Percentiles rank a stretch among this genome's conserved stretches.
Conservation (phyloP, 2,113 vertebrate genomes). For the sheep (Ovis aries) region ARS-UI_Ramb_v3.0 NC_056070.1:15306501-15307000, state of each 20-base stretch:
- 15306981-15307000: slow-evolving; percentile 37
- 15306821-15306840: not conserved
- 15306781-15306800: not conserved
- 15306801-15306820: not conserved
- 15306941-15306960: slow-evolving; percentile 30
- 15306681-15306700: not conserved
- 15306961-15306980: slow-evolving; percentile 14
- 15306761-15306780: not conserved
- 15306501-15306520: not conserved
- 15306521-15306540: not conserved
- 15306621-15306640: not conserved
- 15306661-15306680: not conserved
- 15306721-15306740: not conserved
- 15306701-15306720: not conserved
- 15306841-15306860: not conserved
- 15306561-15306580: not conserved
- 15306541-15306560: not conserved
- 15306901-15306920: not conserved
- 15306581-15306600: not conserved
- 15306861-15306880: not conserved
- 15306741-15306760: not conserved
- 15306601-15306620: not conserved
- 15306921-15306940: not conserved
- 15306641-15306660: not conserved
- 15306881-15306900: not conserved